phyloP scores from a whole-genome alignment of 2,113 vertebrate genomes.

The Pseudolaguvia tuberculata region DNA sequence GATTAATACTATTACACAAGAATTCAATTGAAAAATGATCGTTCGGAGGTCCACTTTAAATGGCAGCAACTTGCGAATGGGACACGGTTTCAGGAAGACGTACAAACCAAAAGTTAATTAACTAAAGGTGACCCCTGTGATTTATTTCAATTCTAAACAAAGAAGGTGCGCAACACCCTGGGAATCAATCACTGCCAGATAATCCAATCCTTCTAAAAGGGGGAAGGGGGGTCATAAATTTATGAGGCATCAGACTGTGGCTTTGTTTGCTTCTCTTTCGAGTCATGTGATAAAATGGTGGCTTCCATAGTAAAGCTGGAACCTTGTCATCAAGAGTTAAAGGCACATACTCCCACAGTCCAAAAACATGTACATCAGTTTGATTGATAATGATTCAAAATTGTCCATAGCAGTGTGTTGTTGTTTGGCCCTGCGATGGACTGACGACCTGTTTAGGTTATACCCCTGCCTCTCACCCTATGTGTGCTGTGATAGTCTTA shows the following conservation, averaged over 20 bases:
- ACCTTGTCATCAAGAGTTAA: neutral
- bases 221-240: slow-evolving; percentile 3
- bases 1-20: neutral
- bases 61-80: neutral
- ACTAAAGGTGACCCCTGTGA: slow-evolving; percentile 42
- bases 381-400: too few relatives aligned
- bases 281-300: slow-evolving; percentile 7
- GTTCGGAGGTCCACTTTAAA: neutral
- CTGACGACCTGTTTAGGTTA: too few relatives aligned
- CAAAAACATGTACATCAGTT: too few relatives aligned
- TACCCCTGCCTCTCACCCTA: too few relatives aligned
- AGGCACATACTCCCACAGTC: neutral
- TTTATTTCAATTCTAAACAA: slow-evolving; percentile 51
- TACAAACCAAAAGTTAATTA: slow-evolving; percentile 39
- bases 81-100: neutral
- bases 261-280: slow-evolving; percentile 1
- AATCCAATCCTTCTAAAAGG: slow-evolving; percentile 43
- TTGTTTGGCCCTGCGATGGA: too few relatives aligned
- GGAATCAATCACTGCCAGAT: slow-evolving; percentile 45
- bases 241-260: slow-evolving; percentile 7
- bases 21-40: neutral
- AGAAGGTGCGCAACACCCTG: slow-evolving; percentile 27
- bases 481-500: too few relatives aligned
- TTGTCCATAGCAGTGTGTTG: too few relatives aligned
- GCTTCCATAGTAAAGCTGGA: neutral